Evolutionary conservation across 2,797 vertebrate genomes (phyloP).

Genomic region (Gymnoscopelus microlampas): DNA sequence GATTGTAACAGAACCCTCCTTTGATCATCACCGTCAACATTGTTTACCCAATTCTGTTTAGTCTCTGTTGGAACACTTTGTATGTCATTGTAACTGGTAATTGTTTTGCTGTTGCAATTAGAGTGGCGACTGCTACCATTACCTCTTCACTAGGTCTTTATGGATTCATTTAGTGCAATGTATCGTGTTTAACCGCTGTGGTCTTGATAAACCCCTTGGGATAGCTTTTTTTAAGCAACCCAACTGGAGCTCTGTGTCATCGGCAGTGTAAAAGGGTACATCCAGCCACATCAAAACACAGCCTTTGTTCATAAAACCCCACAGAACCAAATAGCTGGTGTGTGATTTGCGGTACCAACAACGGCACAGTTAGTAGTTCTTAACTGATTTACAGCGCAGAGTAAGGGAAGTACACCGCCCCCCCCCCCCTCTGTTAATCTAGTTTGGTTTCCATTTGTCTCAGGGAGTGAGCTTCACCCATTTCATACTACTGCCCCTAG

Average conservation of each 20-base stretch:
- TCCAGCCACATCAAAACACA: slow-evolving; percentile 10
- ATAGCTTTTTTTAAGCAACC: slow-evolving; percentile 3
- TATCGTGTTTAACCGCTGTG: not conserved
- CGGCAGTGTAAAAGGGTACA: not conserved
- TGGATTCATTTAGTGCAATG: slow-evolving; percentile 1
- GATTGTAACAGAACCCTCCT: not conserved
- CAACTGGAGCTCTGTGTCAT: not conserved
- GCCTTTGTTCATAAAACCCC: not conserved
- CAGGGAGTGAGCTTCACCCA: not conserved
- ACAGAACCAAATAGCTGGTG: not conserved
- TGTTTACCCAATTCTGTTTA: slow-evolving; percentile 29
- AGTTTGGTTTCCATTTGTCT: not conserved
- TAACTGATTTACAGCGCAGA: slow-evolving; percentile 14
- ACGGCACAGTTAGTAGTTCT: not conserved
- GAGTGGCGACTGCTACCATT: slow-evolving; percentile 7
- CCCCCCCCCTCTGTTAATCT: not conserved
- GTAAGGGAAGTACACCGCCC: slow-evolving; percentile 8
- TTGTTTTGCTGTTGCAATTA: slow-evolving; percentile 15
- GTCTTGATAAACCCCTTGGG: slow-evolving; percentile 7
- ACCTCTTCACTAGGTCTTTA: slow-evolving; percentile 3
- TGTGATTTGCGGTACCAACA: not conserved
- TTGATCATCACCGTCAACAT: slow-evolving; percentile 17
- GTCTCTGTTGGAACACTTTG: slow-evolving; percentile 15
- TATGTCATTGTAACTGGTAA: not conserved
- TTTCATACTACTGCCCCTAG: not conserved